Conservation (phyloP, 2,888 invertebrate species). For the Acronicta leporina region DNA sequence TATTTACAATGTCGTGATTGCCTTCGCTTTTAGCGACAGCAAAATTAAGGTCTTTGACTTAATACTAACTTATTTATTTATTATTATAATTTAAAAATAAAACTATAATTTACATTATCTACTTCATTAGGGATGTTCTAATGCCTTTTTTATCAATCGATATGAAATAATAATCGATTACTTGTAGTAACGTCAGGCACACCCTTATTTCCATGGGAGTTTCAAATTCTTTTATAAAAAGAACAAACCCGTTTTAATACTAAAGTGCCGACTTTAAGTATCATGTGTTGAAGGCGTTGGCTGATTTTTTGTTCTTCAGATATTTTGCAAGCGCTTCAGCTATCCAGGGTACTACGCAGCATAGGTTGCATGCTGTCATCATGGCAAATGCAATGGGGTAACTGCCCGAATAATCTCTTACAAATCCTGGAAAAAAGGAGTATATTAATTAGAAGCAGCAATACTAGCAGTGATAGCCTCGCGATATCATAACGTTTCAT, state of each 20-base stretch:
- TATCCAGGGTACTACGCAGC: conserved; percentile 90
- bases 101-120: conserved; percentile 10
- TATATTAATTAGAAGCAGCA: no score
- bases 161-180: conserved; percentile 20
- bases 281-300: conserved; percentile 39
- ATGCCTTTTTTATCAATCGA: conserved; percentile 12
- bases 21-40: conserved; percentile 2
- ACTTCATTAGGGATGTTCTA: conserved; percentile 8
- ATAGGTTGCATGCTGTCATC: conserved; percentile 88
- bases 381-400: conserved; percentile 89
- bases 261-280: neutral
- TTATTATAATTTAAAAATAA: neutral
- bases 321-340: conserved; percentile 82
- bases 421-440: conserved; percentile 88
- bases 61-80: neutral
- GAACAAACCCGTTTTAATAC: conserved; percentile 12
- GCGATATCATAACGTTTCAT: no score
- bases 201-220: conserved; percentile 29
- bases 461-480: no score
- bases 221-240: conserved; percentile 42
- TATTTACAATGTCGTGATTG: conserved; percentile 20
- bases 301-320: conserved; percentile 54
- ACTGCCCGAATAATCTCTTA: conserved; percentile 90
- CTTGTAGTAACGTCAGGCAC: neutral
- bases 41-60: conserved; percentile 10